Percentiles rank a stretch among this genome's conserved stretches.
These are phyloP conservation scores for Ceramica pisi DNA, from an alignment of 2,888 invertebrate genomes.

Conservation along the genomic window DNA sequence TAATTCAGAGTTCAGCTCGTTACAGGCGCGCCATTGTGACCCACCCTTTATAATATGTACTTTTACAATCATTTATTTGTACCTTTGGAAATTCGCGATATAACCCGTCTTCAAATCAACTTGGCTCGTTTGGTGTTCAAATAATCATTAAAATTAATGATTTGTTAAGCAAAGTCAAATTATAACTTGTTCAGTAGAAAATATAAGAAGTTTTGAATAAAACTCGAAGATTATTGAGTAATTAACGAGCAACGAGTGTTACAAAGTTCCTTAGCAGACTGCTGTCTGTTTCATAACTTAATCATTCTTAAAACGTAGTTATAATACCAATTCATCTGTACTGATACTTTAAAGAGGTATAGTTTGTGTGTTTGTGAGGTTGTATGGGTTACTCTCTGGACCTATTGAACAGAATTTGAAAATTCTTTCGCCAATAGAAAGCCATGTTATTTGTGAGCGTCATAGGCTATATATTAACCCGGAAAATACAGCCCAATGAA, in stretches of 20 bases:
- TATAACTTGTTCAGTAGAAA: background rate
- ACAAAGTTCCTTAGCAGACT: background rate
- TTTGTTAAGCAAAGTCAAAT: no score
- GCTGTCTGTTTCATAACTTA: background rate
- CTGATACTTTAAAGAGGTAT: no score
- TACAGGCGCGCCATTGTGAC: constrained; percentile 4
- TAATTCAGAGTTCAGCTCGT: constrained; percentile 52
- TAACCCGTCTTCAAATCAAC: no score
- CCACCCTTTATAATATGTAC: constrained; percentile 30
- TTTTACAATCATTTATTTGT: constrained; percentile 35
- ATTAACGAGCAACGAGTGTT: constrained; percentile 5
- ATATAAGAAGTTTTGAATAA: background rate
- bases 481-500: no score
- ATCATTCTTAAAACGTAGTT: background rate
- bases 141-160: constrained; percentile 3
- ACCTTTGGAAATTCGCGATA: constrained; percentile 5
- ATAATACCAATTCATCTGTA: background rate
- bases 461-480: no score
- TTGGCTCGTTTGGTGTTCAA: background rate
- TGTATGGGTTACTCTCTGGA: no score
- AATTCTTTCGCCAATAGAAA: no score
- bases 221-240: background rate
- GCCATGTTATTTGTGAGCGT: no score
- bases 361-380: no score
- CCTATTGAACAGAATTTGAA: no score